Base-by-base conservation (phyloP, 2,113 vertebrate species). In the Columba livia region DNA sequence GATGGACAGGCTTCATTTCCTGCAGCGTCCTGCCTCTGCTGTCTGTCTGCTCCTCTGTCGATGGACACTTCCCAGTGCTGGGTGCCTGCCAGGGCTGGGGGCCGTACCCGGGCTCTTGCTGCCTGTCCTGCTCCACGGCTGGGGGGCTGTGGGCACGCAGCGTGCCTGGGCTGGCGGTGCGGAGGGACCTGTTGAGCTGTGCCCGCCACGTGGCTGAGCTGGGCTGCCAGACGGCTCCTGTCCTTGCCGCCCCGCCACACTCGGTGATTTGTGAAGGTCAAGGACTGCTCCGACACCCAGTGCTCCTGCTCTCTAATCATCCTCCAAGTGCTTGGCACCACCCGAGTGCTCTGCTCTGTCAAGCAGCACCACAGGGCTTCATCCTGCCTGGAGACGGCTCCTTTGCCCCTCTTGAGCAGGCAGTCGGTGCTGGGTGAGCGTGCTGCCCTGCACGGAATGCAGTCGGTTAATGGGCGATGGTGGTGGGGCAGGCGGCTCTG, bases 251-350 rank as follows among this genome's bases (percentile, higher is more conserved):
- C 89, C 81, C 0, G 2, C 95, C 88, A 80, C 91, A 79, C 82
- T 58, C 2, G 8, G 42, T 96, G 95, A 90, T 91, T 96, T 96
- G 95, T 97, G 95, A 96, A 96, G 96, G 96, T 92, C 95, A 88
- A 32, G 79, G 82, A 32, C 75, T 3, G n/a, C 66, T 86, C 82
- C 1, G 0, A 56, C 85, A 79, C 84, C 69, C 56, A 26, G 66
- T 2, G 23, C 90, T 91, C 70, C 48, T 1, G 23, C 64, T 95
- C 89, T 94, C 85, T 94, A 93, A 79, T 96, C 89, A 93, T 95
- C 65, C 62, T 82, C 75, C 42, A 0, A 0, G 53, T 2, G 7
- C 74, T 64, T 85, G 69, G 70, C 36, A 25, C 86, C 85, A 44
- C 60, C 81, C 2, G 32, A 95, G 50, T 57, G 79, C 82, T 69